Evolutionary conservation across 2,113 vertebrate genomes (phyloP).

Genomic region (Centropristis striata): DNA sequence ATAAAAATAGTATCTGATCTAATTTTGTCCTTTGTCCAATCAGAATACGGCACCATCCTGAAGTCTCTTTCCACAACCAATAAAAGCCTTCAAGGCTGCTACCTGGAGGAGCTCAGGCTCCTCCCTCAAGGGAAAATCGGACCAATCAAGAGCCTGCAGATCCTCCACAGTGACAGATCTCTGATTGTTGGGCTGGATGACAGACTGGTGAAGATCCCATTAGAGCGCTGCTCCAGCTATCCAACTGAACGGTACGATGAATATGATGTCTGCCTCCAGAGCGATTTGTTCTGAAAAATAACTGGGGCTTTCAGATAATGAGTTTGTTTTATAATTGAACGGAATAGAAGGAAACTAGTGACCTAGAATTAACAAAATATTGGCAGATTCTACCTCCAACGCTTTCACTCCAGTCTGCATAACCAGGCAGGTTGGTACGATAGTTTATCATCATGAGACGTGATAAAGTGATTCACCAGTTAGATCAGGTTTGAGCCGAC

Average conservation of each 20-base stretch:
- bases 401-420: slow-evolving; percentile 94
- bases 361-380: background rate
- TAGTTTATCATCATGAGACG: too few relatives aligned
- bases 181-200: slow-evolving; percentile 92
- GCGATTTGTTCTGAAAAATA: background rate
- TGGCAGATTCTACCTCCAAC: slow-evolving; percentile 62
- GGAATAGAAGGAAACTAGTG: background rate
- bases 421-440: slow-evolving; percentile 85
- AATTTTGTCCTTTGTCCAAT: slow-evolving; percentile 23
- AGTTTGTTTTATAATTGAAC: background rate
- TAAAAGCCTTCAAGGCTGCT: slow-evolving; percentile 88
- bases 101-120: slow-evolving; percentile 94
- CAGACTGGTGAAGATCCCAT: slow-evolving; percentile 90
- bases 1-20: too few relatives aligned
- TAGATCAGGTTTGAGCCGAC: too few relatives aligned
- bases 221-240: slow-evolving; percentile 92
- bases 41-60: slow-evolving; percentile 95
- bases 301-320: background rate
- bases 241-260: slow-evolving; percentile 86
- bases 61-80: slow-evolving; percentile 92
- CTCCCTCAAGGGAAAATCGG: slow-evolving; percentile 86
- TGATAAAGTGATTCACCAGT: too few relatives aligned
- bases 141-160: slow-evolving; percentile 90
- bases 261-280: too few relatives aligned
- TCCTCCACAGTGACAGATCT: slow-evolving; percentile 92